Base-by-base conservation (phyloP, 2,113 vertebrate species). In the Larimichthys crocea region DNA sequence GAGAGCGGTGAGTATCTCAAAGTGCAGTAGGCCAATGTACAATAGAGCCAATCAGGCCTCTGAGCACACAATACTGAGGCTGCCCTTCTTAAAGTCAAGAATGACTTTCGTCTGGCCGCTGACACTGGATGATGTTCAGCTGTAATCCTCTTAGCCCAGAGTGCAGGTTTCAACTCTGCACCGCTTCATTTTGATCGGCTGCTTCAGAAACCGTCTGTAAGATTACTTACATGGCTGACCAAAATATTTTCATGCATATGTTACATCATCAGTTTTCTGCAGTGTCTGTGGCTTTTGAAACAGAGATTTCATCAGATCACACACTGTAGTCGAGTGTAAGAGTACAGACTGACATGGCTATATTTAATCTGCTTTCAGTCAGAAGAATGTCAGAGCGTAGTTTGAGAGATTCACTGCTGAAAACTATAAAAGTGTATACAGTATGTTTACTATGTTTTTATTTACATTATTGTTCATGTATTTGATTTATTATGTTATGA, bases 71-170 rank as follows among this genome's bases (percentile, higher is more conserved):
- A 85, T 69, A 60, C 74, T 77, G 61, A 86, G 62, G 72, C 52
- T 65, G 88, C 89, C 86, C 83, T 88, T 86, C 91, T 88, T 85
- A 83, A 89, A 87, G 84, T 81, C 65, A 65, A 82, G 84, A 89
- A 83, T 60, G 79, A 84, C 86, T 90, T 82, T 88, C 15, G 68
- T 78, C 68, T 64, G 76, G 70, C 88, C 1, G n/a, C 14, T 60
- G 87, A 84, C 56, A 16, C 62, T 76, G 67, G 82, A 74, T 83
- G 82, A 89, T 81, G 80, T 81, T 89, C 65, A 35, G 80, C 66
- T 70, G 63, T 93, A 91, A 93, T 92, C 88, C 83, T 79, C 89
- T 91, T 87, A 91, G 86, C 86, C 70, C 48, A 3, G 57, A 91
- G 88, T 67, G 82, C 88, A 87, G 88, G 85, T 85, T 84, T 90